Evolutionary conservation across 2,113 vertebrate genomes (phyloP), one percentile per base, ranked within the genome.

Genomic region (Coreoperca whiteheadi): DNA sequence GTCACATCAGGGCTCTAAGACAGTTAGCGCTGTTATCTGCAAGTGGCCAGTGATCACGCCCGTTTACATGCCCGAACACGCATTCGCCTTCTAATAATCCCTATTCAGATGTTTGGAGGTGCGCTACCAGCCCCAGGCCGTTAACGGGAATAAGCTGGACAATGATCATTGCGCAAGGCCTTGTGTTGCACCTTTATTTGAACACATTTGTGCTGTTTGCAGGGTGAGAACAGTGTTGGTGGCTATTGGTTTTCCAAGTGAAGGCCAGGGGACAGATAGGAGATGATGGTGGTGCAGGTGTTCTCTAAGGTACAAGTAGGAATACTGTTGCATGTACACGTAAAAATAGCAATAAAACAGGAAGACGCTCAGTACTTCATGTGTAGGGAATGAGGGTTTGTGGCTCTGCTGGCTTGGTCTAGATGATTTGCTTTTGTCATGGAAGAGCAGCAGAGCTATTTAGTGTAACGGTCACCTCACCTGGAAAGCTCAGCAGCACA

Each of bases 391-490:
- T 34, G 32, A 34, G 4, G 4, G 32, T 34, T 34, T 30, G 69
- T 71, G 23, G 25, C 14, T 41, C 37, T 14, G 54, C 3, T 25
- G 16, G 15, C 28, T 50, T 6, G n/a, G 23, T 43, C 20, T 30
- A 9, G 30, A 23, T 70, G 54, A 39, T 67, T 67, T 48, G 4
- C 7, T 39, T 32, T 54, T 4, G n/a, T n/a, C n/a, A n/a, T 75
- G 37, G 21, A 18, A 11, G 30, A 63, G 68, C 43, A 46, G 69
- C 63, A 41, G 25, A 37, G 66, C 14, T 23, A 12, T 59, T 25
- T 2, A 20, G 11, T 48, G 9, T 66, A 71, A 81, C 77, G 67
- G 75, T 85, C 79, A 82, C 71, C 74, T 61, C 23, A 0, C 53
- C 79, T 67, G 73, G 68, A 68, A 59, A 76, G 21, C 57, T 61